Percentiles rank a stretch among this genome's conserved stretches.
Evolutionary conservation across 2,888 invertebrate genomes (phyloP).

Genomic region (Spodoptera picta): DNA sequence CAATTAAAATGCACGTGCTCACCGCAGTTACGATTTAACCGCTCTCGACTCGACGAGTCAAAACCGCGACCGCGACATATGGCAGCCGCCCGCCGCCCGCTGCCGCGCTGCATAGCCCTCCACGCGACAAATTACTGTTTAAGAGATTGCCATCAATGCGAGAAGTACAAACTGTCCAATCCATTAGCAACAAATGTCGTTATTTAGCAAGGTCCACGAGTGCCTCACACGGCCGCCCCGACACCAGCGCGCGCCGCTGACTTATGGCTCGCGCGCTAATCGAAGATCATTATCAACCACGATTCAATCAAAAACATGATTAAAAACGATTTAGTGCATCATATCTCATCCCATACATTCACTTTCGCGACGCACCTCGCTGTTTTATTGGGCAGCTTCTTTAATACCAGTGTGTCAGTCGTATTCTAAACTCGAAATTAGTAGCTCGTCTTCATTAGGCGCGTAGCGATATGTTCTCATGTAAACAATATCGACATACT

Average conservation of each 20-base stretch:
- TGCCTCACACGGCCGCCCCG: constrained; percentile 1
- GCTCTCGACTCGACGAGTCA: constrained; percentile 52
- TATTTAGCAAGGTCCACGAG: constrained; percentile 62
- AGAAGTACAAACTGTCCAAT: constrained; percentile 75
- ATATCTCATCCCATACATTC: constrained; percentile 61
- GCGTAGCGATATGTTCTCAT: not conserved
- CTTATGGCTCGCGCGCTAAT: constrained; percentile 68
- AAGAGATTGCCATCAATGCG: constrained; percentile 84
- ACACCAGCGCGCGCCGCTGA: constrained; percentile 25
- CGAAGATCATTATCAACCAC: constrained; percentile 80
- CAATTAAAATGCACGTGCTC: constrained; percentile 74
- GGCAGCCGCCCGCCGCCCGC: constrained; percentile 63
- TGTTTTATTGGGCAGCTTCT: constrained; percentile 43
- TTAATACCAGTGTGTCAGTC: constrained; percentile 57
- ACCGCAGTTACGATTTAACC: constrained; percentile 49
- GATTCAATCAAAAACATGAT: constrained; percentile 83
- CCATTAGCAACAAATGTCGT: constrained; percentile 85
- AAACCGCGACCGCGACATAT: constrained; percentile 75
- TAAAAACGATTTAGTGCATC: constrained; percentile 77
- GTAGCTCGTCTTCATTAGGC: constrained; percentile 3
- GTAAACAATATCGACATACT: too few species aligned
- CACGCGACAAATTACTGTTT: constrained; percentile 81
- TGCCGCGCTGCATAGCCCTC: constrained; percentile 48
- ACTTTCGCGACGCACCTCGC: constrained; percentile 48
- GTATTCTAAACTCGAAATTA: constrained; percentile 28